phyloP scores from a whole-genome alignment of 2,888 invertebrate species.

The Deilephila elpenor region DNA sequence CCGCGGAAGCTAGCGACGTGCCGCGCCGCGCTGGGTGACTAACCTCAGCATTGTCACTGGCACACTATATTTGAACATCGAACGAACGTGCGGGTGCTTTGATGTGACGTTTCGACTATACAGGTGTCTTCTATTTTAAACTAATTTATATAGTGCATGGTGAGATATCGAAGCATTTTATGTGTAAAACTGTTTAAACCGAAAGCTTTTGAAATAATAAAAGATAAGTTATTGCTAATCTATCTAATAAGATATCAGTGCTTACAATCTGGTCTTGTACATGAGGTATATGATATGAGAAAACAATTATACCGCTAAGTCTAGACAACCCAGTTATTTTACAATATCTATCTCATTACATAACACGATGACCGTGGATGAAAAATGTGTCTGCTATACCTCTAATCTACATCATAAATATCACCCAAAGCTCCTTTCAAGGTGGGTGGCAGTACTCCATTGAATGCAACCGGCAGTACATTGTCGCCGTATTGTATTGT shows the following conservation, averaged over 20 bases:
- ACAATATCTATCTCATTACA: background rate
- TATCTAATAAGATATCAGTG: too few relatives aligned
- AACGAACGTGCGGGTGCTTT: slow-evolving; percentile 19
- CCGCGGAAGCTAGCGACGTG: slow-evolving; percentile 76
- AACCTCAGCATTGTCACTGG: slow-evolving; percentile 61
- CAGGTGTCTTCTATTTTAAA: background rate
- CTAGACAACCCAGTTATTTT: too few relatives aligned
- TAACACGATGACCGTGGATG: background rate
- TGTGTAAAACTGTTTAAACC: too few relatives aligned
- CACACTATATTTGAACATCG: slow-evolving; percentile 30
- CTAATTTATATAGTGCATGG: too few relatives aligned
- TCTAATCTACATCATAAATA: background rate
- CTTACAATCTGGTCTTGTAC: too few relatives aligned
- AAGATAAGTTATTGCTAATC: too few relatives aligned
- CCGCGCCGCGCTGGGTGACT: slow-evolving; percentile 60
- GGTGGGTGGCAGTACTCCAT: background rate
- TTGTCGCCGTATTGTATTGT: background rate
- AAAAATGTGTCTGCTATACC: too few relatives aligned
- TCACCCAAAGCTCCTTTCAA: background rate
- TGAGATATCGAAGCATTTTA: too few relatives aligned
- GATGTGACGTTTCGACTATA: background rate
- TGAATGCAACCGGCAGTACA: background rate
- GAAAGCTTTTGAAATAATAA: too few relatives aligned
- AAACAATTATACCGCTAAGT: too few relatives aligned
- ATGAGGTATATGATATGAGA: too few relatives aligned